phyloP scores from a whole-genome alignment of 37 sponge, comb jelly and placozoan species.

The Aplysina aerophoba region DNA sequence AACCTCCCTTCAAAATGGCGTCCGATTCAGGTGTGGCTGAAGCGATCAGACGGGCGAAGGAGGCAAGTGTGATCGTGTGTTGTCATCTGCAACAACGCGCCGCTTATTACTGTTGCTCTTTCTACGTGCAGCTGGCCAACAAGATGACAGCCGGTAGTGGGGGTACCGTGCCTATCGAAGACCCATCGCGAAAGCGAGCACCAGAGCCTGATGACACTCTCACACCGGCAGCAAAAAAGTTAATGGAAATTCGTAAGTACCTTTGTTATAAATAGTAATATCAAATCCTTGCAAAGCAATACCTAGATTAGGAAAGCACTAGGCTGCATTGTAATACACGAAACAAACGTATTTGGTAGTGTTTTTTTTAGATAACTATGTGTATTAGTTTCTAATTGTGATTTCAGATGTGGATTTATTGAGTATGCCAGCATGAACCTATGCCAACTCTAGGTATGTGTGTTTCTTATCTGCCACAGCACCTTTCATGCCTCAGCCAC shows the following conservation, averaged over 20 bases:
- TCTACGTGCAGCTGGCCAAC: conserved; percentile 52
- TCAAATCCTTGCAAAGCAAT: background rate
- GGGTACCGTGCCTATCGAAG: background rate
- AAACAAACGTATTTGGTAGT: no score
- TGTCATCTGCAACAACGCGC: background rate
- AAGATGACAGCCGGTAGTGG: conserved; percentile 44
- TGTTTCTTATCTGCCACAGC: background rate
- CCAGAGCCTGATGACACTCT: background rate
- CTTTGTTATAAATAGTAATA: background rate
- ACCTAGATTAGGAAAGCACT: no score
- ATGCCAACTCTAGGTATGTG: no score
- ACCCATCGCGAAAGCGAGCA: background rate
- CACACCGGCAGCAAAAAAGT: conserved; percentile 42
- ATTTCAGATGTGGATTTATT: no score
- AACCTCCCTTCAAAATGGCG: background rate
- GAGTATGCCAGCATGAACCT: no score
- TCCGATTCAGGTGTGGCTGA: conserved; percentile 41
- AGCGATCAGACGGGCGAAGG: conserved; percentile 66
- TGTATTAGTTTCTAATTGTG: no score
- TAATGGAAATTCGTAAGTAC: conserved; percentile 52
- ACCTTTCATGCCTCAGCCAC: background rate
- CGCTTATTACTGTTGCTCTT: background rate
- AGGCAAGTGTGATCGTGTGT: conserved; percentile 54
- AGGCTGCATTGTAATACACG: no score
- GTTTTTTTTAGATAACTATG: no score